Conservation (phyloP, 2,113 vertebrate species). For the Ophthalmolycus amberensis region DNA sequence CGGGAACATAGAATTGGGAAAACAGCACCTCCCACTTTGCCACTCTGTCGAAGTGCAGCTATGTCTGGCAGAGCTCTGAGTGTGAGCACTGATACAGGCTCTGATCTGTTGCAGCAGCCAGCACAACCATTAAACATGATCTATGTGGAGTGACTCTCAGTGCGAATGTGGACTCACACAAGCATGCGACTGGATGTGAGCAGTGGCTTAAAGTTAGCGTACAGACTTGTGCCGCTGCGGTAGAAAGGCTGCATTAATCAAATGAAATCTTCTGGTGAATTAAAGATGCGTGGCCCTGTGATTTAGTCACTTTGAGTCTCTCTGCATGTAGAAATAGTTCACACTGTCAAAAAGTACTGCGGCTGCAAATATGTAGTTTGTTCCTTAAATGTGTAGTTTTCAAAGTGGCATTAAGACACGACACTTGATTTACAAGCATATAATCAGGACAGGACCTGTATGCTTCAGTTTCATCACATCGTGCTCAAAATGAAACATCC, state of each 20-base stretch:
- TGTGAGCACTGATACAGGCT: slow-evolving; percentile 9
- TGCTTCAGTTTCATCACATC: not conserved
- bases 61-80: slow-evolving; percentile 2
- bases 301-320: slow-evolving; percentile 8
- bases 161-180: slow-evolving; percentile 31
- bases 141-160: slow-evolving; percentile 32
- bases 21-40: not conserved
- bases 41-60: not conserved
- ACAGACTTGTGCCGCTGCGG: slow-evolving; percentile 27
- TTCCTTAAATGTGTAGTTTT: not conserved
- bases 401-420: not conserved
- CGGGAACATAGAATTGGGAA: not conserved
- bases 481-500: not conserved
- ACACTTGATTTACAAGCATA: not conserved
- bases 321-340: not conserved
- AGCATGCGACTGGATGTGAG: slow-evolving; percentile 18
- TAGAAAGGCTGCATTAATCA: slow-evolving; percentile 48
- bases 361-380: not conserved
- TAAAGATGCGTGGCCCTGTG: slow-evolving; percentile 29
- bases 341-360: not conserved
- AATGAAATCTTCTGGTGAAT: slow-evolving; percentile 37
- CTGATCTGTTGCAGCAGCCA: slow-evolving; percentile 25
- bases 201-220: slow-evolving; percentile 34
- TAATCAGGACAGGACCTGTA: not conserved
- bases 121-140: slow-evolving; percentile 57